Conservation (phyloP, 2,888 invertebrate genomes). For the Tolmerus cingulatus region DNA sequence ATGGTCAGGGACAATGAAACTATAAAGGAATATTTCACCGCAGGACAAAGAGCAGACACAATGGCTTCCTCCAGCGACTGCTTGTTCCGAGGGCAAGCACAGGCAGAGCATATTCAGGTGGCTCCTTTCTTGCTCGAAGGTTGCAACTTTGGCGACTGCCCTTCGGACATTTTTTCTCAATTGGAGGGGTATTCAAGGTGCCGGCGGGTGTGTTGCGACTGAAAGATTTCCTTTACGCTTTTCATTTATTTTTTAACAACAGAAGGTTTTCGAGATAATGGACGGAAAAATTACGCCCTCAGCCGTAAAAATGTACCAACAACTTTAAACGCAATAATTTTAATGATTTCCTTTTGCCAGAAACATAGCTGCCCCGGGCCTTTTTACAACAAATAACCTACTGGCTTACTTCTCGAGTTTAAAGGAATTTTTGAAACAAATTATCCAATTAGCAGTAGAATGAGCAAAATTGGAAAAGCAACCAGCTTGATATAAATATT, state of each 20-base stretch:
- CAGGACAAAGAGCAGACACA: background rate
- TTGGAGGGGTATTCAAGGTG: background rate
- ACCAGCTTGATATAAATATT: background rate
- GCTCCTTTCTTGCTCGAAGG: background rate
- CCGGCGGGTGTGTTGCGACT: background rate
- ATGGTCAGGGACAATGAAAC: background rate
- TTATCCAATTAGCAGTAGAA: background rate
- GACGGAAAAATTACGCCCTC: background rate
- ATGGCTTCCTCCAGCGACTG: background rate
- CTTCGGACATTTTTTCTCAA: background rate
- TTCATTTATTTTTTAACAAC: background rate
- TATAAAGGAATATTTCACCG: background rate
- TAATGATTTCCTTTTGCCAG: background rate
- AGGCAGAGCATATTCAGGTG: background rate
- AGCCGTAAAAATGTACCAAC: background rate
- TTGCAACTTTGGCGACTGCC: background rate
- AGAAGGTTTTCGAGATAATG: background rate
- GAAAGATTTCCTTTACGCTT: background rate
- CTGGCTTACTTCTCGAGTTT: background rate
- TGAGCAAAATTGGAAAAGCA: background rate
- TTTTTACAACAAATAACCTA: background rate
- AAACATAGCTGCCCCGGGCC: background rate
- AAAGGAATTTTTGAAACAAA: background rate
- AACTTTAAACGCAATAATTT: background rate
- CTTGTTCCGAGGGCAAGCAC: background rate